A percentile compares a stretch with the other conserved stretches of the same genome.
These are phyloP conservation scores for Megaceryle torquata DNA, from an alignment of 2,113 vertebrate genomes.

Conservation along the genomic window DNA sequence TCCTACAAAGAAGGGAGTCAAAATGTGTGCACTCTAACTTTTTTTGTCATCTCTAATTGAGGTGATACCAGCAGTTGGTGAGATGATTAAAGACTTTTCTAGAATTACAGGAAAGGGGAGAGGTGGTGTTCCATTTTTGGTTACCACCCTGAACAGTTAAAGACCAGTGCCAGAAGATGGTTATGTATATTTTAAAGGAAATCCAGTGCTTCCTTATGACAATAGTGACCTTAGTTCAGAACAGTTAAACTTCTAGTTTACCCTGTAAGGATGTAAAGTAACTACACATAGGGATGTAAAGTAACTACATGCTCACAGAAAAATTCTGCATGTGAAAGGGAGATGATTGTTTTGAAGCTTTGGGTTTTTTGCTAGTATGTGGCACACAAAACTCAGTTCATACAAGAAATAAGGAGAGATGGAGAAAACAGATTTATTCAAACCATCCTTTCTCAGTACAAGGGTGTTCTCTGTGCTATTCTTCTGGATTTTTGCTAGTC, in stretches of 20 bases:
- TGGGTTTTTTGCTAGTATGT: neutral
- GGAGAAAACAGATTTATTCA: neutral
- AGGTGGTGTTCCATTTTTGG: neutral
- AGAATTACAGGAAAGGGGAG: neutral
- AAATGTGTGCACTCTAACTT: neutral
- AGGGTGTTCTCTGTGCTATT: neutral
- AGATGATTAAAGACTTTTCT: neutral
- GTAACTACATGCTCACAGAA: neutral
- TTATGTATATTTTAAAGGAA: neutral
- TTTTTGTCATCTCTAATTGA: neutral
- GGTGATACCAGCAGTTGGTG: neutral
- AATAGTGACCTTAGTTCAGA: neutral
- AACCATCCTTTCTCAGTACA: neutral
- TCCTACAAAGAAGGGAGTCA: neutral
- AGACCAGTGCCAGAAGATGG: neutral
- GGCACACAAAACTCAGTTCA: neutral
- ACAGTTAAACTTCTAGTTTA: neutral
- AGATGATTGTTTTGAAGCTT: neutral
- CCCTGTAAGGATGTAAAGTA: neutral
- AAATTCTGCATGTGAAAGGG: neutral
- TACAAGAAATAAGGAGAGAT: neutral
- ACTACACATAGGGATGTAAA: neutral
- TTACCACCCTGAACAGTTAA: neutral
- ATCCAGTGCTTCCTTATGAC: neutral
- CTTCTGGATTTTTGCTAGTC: neutral